Evolutionary conservation across 1,140 invertebrate species (phyloP).

Genomic region (Lineus longissimus): DNA sequence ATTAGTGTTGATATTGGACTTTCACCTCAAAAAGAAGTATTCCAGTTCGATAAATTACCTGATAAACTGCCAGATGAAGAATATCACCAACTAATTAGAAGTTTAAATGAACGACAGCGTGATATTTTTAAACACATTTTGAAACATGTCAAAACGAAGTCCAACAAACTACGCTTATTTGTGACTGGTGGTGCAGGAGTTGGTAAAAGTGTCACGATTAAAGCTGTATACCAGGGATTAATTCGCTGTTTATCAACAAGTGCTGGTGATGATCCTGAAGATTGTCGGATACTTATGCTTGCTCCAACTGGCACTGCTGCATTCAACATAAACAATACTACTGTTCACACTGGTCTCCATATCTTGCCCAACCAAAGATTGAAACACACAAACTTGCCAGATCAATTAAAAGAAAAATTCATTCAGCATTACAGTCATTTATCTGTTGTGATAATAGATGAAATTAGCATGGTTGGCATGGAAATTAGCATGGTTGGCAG

Average conservation of each 20-base stretch:
- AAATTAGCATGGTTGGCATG: constrained; percentile 22
- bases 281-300: constrained; percentile 13
- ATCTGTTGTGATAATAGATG: constrained; percentile 21
- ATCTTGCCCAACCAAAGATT: not conserved
- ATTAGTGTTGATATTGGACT: too few species aligned
- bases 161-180: constrained; percentile 14
- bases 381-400: not conserved
- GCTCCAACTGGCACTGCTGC: constrained; percentile 11
- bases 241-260: not conserved
- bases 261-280: constrained; percentile 13
- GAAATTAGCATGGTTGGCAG: too few species aligned
- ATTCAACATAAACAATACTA: constrained; percentile 16
- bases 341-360: constrained; percentile 5
- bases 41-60: not conserved
- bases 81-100: not conserved
- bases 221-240: constrained; percentile 18
- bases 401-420: too few species aligned
- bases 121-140: not conserved
- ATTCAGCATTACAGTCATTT: constrained; percentile 1
- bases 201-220: constrained; percentile 20
- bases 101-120: not conserved
- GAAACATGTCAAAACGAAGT: not conserved
- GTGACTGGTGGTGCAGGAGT: constrained; percentile 18
- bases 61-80: not conserved
- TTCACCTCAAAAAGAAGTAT: too few species aligned